phyloP scores from a whole-genome alignment of 1,140 invertebrate genomes.

The Phortica variegata region DNA sequence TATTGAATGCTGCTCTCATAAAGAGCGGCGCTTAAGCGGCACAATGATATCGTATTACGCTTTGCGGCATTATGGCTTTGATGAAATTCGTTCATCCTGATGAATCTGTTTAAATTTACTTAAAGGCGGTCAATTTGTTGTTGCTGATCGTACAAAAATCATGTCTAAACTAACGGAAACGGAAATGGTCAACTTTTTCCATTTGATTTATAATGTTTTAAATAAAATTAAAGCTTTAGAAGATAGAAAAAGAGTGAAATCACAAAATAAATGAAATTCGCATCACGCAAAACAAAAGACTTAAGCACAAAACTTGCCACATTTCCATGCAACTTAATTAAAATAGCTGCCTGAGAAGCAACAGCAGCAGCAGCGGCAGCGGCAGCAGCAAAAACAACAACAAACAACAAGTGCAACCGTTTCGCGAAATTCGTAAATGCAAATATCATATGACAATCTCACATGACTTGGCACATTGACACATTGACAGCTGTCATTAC shows the following conservation, averaged over 20 bases:
- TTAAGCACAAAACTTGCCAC: conserved; percentile 21
- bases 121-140: conserved; percentile 5
- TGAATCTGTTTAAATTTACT: background rate
- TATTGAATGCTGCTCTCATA: conserved; percentile 7
- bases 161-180: conserved; percentile 35
- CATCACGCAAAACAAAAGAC: conserved; percentile 18
- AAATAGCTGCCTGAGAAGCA: no score
- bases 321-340: background rate
- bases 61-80: conserved; percentile 33
- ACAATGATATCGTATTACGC: conserved; percentile 43
- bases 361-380: no score
- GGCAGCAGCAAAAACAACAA: no score
- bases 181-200: conserved; percentile 26
- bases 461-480: background rate
- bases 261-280: no score
- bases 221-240: no score
- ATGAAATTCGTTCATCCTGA: conserved; percentile 15
- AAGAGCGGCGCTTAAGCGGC: conserved; percentile 30
- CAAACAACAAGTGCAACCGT: no score
- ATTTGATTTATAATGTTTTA: background rate
- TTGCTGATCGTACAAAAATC: no score
- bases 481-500: no score
- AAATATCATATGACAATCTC: background rate
- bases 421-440: background rate
- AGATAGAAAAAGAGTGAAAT: no score